Base-by-base conservation (phyloP, 2,888 invertebrate genomes). In the Clostera curtula region DNA sequence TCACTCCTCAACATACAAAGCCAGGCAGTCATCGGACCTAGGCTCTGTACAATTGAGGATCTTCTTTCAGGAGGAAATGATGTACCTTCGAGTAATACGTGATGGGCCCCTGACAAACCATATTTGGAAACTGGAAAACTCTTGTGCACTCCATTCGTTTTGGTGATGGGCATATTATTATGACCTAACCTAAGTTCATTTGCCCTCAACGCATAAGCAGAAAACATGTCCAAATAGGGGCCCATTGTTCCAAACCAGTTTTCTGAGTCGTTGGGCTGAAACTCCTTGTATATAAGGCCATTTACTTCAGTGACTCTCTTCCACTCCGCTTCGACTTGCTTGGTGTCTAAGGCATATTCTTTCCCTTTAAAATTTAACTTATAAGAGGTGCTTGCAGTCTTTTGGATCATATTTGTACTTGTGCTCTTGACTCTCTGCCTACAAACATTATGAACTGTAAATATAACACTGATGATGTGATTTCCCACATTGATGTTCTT, bases 11-110 rank as follows among this genome's bases (percentile, higher is more conserved):
- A 0, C 48, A 49, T 49, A n/a, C 42, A 52, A 0, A 48, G 5
- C 27, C 34, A 52, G 0, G 42, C 36, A 0, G 51, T 55, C 49
- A 55, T 53, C 0, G 50, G 54, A 0, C 54, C 54, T 0, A 52
- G 0, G 10, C 49, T 49, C 6, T 51, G 51, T 0, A 42, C 42
- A 0, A 48, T 48, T 0, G 41, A 43, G 0, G 42, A 46, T 1
- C 49, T 34, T 2, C 43, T 27, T 4, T 54, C 54, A 0, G 47
- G 52, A 2, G 51, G 50, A 9, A 52, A 55, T 0, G 34, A 34
- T 0, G 27, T 28, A 0, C 48, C 55, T 11, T 49, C 49, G 0
- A 53, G n/a, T 0, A 56, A 12, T 0, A 54, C 28, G 4, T 52
- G 54, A 7, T 53, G 55, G 0, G 53, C 50, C 0, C 50, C 53